Evolutionary conservation across 2,113 vertebrate genomes (phyloP).

Genomic region (Natator depressus): DNA sequence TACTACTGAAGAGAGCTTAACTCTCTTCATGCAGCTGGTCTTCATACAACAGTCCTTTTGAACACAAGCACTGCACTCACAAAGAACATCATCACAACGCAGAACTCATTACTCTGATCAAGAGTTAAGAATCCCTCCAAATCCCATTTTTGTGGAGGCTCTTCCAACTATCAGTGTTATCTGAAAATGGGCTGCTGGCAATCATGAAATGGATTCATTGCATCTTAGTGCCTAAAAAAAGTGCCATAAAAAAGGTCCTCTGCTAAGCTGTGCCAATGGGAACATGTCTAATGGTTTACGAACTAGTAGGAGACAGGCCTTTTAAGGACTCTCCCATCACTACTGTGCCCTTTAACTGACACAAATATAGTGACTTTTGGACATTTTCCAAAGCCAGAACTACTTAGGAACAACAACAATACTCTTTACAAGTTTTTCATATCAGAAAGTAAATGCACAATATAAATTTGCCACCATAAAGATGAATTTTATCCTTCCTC

Average conservation of each 20-base stretch:
- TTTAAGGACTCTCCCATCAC: background rate
- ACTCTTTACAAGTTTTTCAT: background rate
- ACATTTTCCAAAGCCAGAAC: constrained; percentile 17
- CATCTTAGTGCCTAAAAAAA: background rate
- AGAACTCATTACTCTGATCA: constrained; percentile 17
- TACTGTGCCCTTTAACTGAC: background rate
- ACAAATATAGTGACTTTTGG: background rate
- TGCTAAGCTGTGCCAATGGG: background rate
- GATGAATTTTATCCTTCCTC: background rate
- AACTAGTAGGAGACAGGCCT: background rate
- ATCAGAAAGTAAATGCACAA: constrained; percentile 18
- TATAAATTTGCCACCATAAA: rapidly evolving
- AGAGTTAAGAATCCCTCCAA: constrained; percentile 16
- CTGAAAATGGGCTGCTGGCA: background rate
- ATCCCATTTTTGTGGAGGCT: constrained; percentile 6
- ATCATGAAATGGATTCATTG: background rate
- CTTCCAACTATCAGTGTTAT: background rate
- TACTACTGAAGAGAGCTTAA: constrained; percentile 30
- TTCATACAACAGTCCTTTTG: constrained; percentile 38
- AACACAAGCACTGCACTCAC: constrained; percentile 40
- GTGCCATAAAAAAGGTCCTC: background rate
- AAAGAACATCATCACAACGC: constrained; percentile 41
- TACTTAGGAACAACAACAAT: background rate
- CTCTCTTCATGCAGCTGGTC: constrained; percentile 54
- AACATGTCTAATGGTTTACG: background rate